Evolutionary conservation across 2,797 vertebrate genomes (phyloP).

Genomic region (Melanotaenia trifasciata): DNA sequence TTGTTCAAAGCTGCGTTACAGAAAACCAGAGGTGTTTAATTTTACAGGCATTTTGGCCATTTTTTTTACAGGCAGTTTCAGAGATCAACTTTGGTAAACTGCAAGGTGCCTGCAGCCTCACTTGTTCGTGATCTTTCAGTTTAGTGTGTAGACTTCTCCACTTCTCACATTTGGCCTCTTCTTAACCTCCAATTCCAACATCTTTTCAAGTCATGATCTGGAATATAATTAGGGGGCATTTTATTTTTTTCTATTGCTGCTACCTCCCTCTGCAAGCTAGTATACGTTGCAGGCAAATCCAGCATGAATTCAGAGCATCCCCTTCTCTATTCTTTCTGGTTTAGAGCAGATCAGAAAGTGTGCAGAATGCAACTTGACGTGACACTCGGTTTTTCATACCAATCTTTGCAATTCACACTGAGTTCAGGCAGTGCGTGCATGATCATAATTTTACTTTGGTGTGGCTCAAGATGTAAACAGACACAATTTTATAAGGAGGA

Average conservation of each 20-base stretch:
- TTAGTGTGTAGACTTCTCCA: constrained; percentile 67
- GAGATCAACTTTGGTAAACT: neutral
- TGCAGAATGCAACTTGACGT: constrained; percentile 48
- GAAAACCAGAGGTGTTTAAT: neutral
- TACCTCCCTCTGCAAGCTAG: constrained; percentile 23
- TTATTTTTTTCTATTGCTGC: constrained; percentile 15
- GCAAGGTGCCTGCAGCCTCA: constrained; percentile 33
- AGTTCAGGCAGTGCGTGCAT: constrained; percentile 39
- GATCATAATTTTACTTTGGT: constrained; percentile 67
- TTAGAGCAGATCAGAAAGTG: constrained; percentile 55
- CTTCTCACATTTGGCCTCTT: constrained; percentile 69
- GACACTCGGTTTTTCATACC: constrained; percentile 42
- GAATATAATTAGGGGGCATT: neutral
- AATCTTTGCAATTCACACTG: constrained; percentile 42
- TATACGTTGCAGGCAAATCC: constrained; percentile 38
- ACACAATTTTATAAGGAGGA: constrained; percentile 63
- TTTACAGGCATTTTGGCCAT: neutral
- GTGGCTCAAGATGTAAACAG: constrained; percentile 63
- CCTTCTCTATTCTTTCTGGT: constrained; percentile 48
- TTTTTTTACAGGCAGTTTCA: neutral
- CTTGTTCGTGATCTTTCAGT: constrained; percentile 69
- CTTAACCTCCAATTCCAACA: constrained; percentile 72
- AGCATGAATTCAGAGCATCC: constrained; percentile 18
- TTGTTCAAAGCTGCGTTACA: neutral
- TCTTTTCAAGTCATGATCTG: constrained; percentile 63